Percentiles rank a stretch among this genome's conserved stretches.
Conservation (phyloP, 1,140 invertebrate genomes). For the Pogonomyrmex barbatus region DNA sequence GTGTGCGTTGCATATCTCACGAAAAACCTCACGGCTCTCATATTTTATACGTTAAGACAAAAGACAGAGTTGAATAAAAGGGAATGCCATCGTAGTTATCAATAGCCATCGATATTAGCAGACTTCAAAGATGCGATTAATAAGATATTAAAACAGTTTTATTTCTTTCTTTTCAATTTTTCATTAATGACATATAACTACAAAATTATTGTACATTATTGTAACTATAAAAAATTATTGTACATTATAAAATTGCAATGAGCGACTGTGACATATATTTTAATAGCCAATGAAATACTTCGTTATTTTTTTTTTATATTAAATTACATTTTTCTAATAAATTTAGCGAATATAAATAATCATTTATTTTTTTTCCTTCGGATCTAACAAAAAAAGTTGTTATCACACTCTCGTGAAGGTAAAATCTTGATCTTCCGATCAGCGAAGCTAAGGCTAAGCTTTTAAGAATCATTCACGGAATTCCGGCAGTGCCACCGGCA, state of each 20-base stretch:
- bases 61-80: background rate
- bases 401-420: background rate
- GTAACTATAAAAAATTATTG: no score
- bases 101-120: background rate
- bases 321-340: slow-evolving; percentile 6
- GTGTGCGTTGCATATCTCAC: slow-evolving; percentile 29
- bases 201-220: no score
- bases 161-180: no score
- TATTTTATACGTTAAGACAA: background rate
- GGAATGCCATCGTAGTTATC: background rate
- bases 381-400: background rate
- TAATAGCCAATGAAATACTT: background rate
- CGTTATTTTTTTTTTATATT: background rate
- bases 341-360: background rate
- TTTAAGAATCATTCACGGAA: slow-evolving; percentile 13
- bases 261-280: background rate
- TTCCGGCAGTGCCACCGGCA: background rate
- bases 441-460: background rate
- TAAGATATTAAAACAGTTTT: no score
- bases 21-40: slow-evolving; percentile 12
- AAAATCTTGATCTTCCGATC: background rate
- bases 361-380: background rate
- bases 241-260: background rate
- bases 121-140: background rate
- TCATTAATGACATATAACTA: no score